Conservation (phyloP, 2,113 vertebrate genomes). For the Brevimyrus niger region DNA sequence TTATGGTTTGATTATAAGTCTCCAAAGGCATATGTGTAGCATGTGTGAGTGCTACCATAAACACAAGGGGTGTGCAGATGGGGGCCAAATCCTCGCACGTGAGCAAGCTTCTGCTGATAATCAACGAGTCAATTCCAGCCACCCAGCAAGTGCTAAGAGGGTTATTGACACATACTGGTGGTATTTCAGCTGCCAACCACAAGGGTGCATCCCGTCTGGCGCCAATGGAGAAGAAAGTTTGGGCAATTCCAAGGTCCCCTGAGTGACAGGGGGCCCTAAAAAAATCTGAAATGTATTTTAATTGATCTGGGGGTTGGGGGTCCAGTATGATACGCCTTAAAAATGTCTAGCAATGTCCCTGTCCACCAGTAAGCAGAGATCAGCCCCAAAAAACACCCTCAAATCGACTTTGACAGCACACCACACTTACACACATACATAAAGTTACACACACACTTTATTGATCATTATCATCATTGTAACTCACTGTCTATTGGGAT, state of each 20-base stretch:
- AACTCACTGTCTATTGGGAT: slow-evolving; percentile 13
- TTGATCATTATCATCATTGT: neutral
- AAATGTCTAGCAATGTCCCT: neutral
- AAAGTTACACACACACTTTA: slow-evolving; percentile 3
- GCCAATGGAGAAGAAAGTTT: neutral
- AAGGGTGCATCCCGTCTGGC: neutral
- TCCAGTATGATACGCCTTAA: neutral
- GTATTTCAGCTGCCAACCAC: neutral
- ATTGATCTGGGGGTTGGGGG: neutral
- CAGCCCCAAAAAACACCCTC: neutral
- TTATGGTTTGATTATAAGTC: neutral
- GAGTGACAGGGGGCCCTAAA: neutral
- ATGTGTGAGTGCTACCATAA: neutral
- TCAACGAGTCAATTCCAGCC: neutral
- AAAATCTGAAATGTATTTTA: neutral
- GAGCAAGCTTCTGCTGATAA: neutral
- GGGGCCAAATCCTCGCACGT: neutral
- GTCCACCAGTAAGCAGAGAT: neutral
- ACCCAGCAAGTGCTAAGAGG: neutral
- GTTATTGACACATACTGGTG: neutral
- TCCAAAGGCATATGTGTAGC: neutral
- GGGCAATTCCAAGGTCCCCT: neutral
- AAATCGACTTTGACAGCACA: neutral
- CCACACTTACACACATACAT: neutral
- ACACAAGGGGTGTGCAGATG: neutral